Evolutionary conservation across 2,797 vertebrate species (phyloP).

Genomic region (Lutjanus campechanus): DNA sequence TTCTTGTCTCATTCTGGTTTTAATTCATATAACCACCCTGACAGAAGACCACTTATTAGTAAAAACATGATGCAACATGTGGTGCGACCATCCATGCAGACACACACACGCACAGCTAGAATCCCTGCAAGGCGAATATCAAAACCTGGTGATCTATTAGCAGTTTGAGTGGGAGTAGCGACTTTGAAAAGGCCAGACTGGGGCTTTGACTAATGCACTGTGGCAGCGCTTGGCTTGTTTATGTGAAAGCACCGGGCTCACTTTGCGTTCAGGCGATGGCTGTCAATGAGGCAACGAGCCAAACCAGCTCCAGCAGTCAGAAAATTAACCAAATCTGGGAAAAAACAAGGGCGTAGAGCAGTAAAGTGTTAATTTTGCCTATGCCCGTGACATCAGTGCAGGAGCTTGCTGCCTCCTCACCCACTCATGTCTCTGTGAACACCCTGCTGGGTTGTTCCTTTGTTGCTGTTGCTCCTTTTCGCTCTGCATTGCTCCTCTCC

Average conservation of each 20-base stretch:
- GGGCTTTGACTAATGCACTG: slow-evolving; percentile 76
- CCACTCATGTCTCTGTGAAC: slow-evolving; percentile 45
- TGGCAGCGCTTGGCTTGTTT: slow-evolving; percentile 73
- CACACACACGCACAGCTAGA: slow-evolving; percentile 20
- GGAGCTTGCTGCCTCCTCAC: slow-evolving; percentile 43
- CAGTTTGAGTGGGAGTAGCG: slow-evolving; percentile 74
- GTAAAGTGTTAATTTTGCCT: slow-evolving; percentile 22
- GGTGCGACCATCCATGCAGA: background rate
- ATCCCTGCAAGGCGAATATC: slow-evolving; percentile 67
- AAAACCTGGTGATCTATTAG: slow-evolving; percentile 73
- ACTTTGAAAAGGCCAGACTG: slow-evolving; percentile 79
- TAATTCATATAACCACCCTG: slow-evolving; percentile 19
- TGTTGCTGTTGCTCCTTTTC: slow-evolving; percentile 25
- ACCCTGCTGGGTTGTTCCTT: slow-evolving; percentile 43
- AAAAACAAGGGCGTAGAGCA: background rate
- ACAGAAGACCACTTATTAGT: slow-evolving; percentile 26
- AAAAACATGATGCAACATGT: slow-evolving; percentile 9
- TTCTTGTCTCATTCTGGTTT: background rate
- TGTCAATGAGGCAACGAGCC: slow-evolving; percentile 39
- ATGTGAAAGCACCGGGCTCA: slow-evolving; percentile 64
- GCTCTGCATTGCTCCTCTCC: slow-evolving; percentile 18
- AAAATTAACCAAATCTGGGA: background rate
- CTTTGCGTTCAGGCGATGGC: slow-evolving; percentile 65
- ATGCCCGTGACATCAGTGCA: slow-evolving; percentile 16
- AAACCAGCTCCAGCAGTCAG: slow-evolving; percentile 1